Evolutionary conservation across 1,140 invertebrate genomes (phyloP), one percentile per base, ranked within the genome.

Genomic region (Papilio polytes): DNA sequence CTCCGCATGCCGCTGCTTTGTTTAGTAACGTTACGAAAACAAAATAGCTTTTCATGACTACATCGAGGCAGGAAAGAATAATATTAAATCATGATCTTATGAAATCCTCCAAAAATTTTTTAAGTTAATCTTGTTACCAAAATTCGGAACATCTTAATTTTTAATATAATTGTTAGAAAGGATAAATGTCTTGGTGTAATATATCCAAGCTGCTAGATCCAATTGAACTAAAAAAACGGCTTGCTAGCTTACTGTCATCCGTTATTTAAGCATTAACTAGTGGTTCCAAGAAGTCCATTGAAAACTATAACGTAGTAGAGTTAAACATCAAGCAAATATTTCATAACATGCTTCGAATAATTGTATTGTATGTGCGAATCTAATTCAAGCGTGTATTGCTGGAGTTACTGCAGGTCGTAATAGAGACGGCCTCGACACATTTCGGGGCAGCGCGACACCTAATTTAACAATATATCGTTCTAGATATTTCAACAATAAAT

Each of bases 381-480:
- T 85, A 86, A 85, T 84, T 88, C 80, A 48, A 85, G 81, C 83
- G 81, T 78, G 44, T 48, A 78, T 66, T 53, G 74, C 77, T 48
- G 74, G 79, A 73, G 74, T 87, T 86, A 78, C 84, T 87, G 88
- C 89, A 91, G 87, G 84, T 89, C 85, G 82, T 87, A 89, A 91
- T 89, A 85, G 82, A 90, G 73, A 70, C 85, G 89, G 85, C 92
- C 92, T 94, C 91, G 91, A 92, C 92, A 90, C 80, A 89, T 90
- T 92, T 94, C 73, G 56, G 74, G 56, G 74, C 80, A 82, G 82
- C 82, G 83, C 81, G 85, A 88, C 87, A 88, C 85, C 84, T 86
- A 89, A 87, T 90, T 90, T 85, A 88, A 86, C 82, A 86, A 91
- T 91, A 90, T 86, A 83, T 88, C 87, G 78, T 88, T 86, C 80